Conservation (phyloP, 2,888 invertebrate species). For the Lumbricus terrestris region DNA sequence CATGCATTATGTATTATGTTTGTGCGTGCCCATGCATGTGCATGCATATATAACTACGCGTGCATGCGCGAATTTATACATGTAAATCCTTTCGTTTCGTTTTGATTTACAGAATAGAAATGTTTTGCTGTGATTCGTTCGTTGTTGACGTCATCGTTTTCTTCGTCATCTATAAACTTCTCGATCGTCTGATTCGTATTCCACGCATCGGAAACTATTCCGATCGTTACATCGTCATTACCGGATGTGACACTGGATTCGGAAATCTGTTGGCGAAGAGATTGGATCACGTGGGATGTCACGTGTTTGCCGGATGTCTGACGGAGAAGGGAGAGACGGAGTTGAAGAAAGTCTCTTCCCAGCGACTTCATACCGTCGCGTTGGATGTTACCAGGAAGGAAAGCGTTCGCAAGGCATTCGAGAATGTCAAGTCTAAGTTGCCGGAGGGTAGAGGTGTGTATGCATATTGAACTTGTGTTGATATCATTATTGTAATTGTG, state of each 20-base stretch:
- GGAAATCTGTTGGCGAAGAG: slow-evolving; percentile 20
- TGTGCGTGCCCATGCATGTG: too few species aligned
- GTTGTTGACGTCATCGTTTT: neutral
- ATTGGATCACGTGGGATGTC: slow-evolving; percentile 23
- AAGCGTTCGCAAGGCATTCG: slow-evolving; percentile 10
- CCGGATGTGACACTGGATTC: slow-evolving; percentile 30
- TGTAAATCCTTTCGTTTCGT: neutral
- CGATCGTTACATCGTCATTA: slow-evolving; percentile 19
- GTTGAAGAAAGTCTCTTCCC: slow-evolving; percentile 9
- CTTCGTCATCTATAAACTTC: neutral
- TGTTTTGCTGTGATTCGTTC: neutral
- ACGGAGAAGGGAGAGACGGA: slow-evolving; percentile 22
- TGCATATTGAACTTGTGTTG: neutral
- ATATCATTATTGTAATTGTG: neutral
- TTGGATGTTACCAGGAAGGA: slow-evolving; percentile 53
- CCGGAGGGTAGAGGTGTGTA: neutral
- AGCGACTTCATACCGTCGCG: slow-evolving; percentile 46
- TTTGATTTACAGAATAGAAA: neutral
- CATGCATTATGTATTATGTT: too few species aligned
- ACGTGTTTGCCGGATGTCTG: slow-evolving; percentile 27
- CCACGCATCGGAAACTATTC: slow-evolving; percentile 14
- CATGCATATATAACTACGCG: too few species aligned
- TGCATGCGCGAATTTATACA: too few species aligned
- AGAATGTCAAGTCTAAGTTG: neutral
- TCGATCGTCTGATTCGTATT: neutral